Evolutionary conservation across 2,888 invertebrate species (phyloP).

Genomic region (Caenorhabditis sp.): DNA sequence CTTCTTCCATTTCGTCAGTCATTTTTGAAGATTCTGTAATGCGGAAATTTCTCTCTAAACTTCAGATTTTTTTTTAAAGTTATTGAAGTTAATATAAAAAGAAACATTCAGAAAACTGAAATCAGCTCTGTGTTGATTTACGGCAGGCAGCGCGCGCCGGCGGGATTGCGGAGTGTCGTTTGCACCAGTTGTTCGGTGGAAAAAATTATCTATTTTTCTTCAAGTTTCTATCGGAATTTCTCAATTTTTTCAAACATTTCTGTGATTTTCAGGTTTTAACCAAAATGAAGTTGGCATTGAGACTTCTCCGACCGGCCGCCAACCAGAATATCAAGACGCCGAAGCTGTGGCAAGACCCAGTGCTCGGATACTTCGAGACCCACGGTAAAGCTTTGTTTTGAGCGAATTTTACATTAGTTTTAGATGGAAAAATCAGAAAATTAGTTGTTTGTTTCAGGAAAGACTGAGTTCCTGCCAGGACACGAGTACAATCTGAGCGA

Average conservation of each 20-base stretch:
- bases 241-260: not conserved
- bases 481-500: slow-evolving; percentile 83
- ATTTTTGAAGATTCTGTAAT: slow-evolving; percentile 9
- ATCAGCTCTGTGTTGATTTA: slow-evolving; percentile 19
- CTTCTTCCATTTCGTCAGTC: slow-evolving; percentile 8
- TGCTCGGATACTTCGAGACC: slow-evolving; percentile 76
- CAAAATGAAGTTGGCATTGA: slow-evolving; percentile 79
- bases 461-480: slow-evolving; percentile 82
- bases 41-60: not conserved
- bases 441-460: slow-evolving; percentile 77
- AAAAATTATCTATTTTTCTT: slow-evolving; percentile 15
- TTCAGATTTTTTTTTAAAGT: not conserved
- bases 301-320: slow-evolving; percentile 81
- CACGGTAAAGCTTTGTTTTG: slow-evolving; percentile 66
- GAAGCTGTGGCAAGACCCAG: slow-evolving; percentile 82
- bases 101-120: not conserved
- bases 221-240: not conserved
- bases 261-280: slow-evolving; percentile 25
- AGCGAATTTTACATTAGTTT: not conserved
- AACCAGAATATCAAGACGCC: slow-evolving; percentile 82
- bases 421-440: slow-evolving; percentile 1
- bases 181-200: slow-evolving; percentile 29
- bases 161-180: slow-evolving; percentile 57
- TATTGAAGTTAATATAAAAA: not conserved
- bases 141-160: slow-evolving; percentile 52